Percentiles rank a stretch among this genome's conserved stretches.
phyloP scores from a whole-genome alignment of 2,888 invertebrate genomes.

The Silvanus unidentatus region DNA sequence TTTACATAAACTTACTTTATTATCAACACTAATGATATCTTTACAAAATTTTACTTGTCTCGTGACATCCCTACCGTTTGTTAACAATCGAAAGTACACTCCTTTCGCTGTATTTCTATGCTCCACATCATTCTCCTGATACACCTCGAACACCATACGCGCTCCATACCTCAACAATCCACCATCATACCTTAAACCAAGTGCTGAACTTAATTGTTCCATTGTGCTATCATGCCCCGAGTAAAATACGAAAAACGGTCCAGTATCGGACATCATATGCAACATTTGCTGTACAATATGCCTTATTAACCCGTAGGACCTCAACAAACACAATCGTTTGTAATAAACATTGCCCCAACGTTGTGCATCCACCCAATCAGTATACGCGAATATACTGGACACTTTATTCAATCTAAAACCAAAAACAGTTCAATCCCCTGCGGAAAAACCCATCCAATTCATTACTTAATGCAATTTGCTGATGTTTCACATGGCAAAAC shows the following conservation, averaged over 20 bases:
- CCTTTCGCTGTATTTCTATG: conserved; percentile 49
- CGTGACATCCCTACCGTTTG: conserved; percentile 84
- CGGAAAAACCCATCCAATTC: conserved; percentile 26
- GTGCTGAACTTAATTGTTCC: conserved; percentile 72
- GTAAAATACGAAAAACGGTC: conserved; percentile 43
- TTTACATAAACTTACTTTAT: conserved; percentile 63
- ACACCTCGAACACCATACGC: conserved; percentile 81
- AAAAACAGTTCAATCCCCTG: conserved; percentile 14
- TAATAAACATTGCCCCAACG: conserved; percentile 54
- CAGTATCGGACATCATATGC: conserved; percentile 56
- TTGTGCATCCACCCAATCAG: conserved; percentile 71
- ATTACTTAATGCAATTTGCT: conserved; percentile 43
- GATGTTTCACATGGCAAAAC: conserved; percentile 67
- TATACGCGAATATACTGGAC: conserved; percentile 71
- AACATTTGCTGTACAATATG: conserved; percentile 78
- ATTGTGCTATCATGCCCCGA: conserved; percentile 92
- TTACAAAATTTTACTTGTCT: conserved; percentile 75
- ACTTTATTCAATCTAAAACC: conserved; percentile 62
- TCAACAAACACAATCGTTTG: conserved; percentile 61
- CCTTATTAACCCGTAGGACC: conserved; percentile 77
- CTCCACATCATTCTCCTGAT: conserved; percentile 54
- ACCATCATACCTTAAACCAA: conserved; percentile 63
- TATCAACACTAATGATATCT: conserved; percentile 51
- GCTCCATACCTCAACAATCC: conserved; percentile 76
- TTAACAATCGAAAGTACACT: conserved; percentile 76